Evolutionary conservation across 2,888 invertebrate genomes (phyloP).

Genomic region (Himalopsyche anomala): DNA sequence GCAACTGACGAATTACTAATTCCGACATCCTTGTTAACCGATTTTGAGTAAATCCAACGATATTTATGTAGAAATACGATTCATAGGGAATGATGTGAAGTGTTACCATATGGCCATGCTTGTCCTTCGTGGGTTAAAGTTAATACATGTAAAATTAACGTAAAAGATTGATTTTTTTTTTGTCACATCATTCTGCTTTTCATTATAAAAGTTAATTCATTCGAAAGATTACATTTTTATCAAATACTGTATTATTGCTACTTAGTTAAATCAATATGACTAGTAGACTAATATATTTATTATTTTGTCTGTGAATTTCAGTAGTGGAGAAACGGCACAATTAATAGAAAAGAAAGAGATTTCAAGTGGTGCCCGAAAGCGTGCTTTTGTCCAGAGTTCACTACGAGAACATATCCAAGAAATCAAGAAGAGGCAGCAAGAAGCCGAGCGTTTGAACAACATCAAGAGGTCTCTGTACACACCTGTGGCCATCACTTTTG

Average conservation of each 20-base stretch:
- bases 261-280: neutral
- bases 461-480: conserved; percentile 88
- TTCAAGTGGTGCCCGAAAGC: conserved; percentile 38
- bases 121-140: neutral
- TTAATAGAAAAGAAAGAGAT: conserved; percentile 37
- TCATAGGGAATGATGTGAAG: no score
- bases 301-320: conserved; percentile 13
- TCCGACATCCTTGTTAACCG: no score
- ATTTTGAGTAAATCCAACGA: no score
- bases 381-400: conserved; percentile 45
- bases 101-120: no score
- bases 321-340: conserved; percentile 35
- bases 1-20: no score
- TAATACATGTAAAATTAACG: neutral
- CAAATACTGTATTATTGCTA: no score
- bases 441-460: conserved; percentile 83
- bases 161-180: no score
- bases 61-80: no score
- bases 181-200: no score
- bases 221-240: no score
- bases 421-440: conserved; percentile 83
- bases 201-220: no score
- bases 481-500: conserved; percentile 84
- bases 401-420: conserved; percentile 67
- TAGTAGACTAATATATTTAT: neutral